These are phyloP conservation scores for Amphiura filiformis DNA, from an alignment of 35 echinoderm and acorn worm species.

Conservation along the genomic window DNA sequence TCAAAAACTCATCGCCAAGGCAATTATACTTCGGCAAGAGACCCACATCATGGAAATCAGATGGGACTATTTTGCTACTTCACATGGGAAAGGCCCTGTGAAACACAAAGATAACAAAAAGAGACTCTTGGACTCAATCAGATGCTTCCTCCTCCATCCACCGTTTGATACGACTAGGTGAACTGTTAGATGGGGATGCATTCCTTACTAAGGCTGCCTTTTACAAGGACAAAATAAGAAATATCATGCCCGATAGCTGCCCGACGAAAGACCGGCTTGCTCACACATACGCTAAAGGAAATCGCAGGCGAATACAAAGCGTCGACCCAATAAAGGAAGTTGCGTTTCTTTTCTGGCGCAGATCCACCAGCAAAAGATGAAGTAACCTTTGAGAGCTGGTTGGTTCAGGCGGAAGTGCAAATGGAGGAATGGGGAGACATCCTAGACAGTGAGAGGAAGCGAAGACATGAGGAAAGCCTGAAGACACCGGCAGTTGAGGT, in stretches of 20 bases:
- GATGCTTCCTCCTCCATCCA: no score
- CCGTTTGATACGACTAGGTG: no score
- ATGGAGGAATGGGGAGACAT: conserved; percentile 55
- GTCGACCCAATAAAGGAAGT: conserved; percentile 32
- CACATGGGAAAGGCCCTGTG: conserved; percentile 80
- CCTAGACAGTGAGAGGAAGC: background rate
- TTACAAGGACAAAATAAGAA: no score
- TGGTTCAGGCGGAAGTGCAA: conserved; percentile 34
- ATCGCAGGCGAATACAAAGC: no score
- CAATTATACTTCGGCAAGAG: conserved; percentile 29
- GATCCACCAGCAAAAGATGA: conserved; percentile 6
- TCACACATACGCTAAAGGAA: no score
- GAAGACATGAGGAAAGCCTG: conserved; percentile 41
- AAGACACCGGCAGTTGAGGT: conserved; percentile 33
- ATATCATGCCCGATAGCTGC: no score
- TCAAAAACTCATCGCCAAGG: conserved; percentile 52
- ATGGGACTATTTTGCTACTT: conserved; percentile 68
- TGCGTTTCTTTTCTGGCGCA: conserved; percentile 37
- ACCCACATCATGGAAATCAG: conserved; percentile 47
- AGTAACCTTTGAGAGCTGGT: conserved; percentile 12
- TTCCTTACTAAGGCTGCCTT: no score
- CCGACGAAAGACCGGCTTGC: no score
- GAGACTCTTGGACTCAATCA: no score
- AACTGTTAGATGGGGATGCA: no score
- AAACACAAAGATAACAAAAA: no score